phyloP scores from a whole-genome alignment of 1,140 invertebrate genomes.

The Drosophila littoralis region DNA sequence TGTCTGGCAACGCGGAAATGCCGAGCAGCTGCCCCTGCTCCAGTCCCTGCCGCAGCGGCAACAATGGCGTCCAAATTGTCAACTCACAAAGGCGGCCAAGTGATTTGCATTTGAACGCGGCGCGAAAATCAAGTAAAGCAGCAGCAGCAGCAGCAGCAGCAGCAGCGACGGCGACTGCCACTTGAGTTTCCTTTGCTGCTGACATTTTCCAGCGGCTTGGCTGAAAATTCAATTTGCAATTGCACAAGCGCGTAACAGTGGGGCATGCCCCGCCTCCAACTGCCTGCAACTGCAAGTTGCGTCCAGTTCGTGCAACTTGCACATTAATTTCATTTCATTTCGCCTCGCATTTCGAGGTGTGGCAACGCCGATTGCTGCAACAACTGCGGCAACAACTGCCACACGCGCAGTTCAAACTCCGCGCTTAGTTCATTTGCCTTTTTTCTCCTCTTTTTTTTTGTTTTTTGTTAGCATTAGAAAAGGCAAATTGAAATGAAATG shows the following conservation, averaged over 20 bases:
- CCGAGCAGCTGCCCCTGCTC: constrained; percentile 40
- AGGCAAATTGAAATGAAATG: constrained; percentile 74
- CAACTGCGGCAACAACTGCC: constrained; percentile 51
- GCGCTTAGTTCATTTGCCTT: constrained; percentile 81
- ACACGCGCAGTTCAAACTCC: constrained; percentile 71
- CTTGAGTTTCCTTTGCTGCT: constrained; percentile 76
- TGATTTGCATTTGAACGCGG: constrained; percentile 80
- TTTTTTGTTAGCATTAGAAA: constrained; percentile 62
- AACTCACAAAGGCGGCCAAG: constrained; percentile 80
- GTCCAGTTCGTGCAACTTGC: constrained; percentile 65
- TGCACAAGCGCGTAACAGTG: constrained; percentile 77
- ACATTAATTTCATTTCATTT: constrained; percentile 82
- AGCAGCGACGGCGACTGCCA: constrained; percentile 41
- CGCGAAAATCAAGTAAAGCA: constrained; percentile 74
- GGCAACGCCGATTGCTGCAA: constrained; percentile 74
- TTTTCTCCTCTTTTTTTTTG: background rate
- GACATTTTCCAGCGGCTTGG: constrained; percentile 74
- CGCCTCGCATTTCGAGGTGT: constrained; percentile 72
- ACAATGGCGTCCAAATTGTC: constrained; percentile 79
- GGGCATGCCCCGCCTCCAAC: constrained; percentile 9
- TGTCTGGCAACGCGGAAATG: constrained; percentile 80
- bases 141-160: constrained; percentile 15
- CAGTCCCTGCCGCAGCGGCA: constrained; percentile 27
- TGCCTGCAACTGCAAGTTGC: constrained; percentile 8
- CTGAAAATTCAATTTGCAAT: constrained; percentile 81